phyloP scores from a whole-genome alignment of 2,797 vertebrate genomes.

The Rhinoraja longicauda region DNA sequence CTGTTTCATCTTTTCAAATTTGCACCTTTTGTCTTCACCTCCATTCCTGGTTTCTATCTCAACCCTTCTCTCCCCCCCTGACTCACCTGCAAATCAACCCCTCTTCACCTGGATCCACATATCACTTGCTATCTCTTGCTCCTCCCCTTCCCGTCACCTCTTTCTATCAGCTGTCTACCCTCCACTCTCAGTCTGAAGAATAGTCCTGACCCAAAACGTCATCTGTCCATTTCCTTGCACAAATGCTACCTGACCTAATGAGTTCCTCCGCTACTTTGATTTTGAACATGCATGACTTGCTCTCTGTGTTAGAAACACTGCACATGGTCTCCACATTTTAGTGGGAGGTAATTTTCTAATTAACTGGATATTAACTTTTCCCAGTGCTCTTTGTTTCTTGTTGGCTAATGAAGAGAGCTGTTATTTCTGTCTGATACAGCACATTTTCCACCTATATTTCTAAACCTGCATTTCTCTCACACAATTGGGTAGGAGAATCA shows the following conservation, averaged over 20 bases:
- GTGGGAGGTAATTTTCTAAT: not conserved
- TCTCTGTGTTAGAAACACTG: not conserved
- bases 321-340: not conserved
- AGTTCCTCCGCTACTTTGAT: not conserved
- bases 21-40: not conserved
- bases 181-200: too few species aligned
- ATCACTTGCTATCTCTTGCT: too few species aligned
- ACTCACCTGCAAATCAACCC: too few species aligned
- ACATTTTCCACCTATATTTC: not conserved
- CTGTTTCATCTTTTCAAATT: conserved; percentile 28
- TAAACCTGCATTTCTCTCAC: not conserved
- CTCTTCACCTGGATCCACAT: too few species aligned
- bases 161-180: too few species aligned
- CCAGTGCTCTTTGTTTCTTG: not conserved
- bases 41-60: not conserved
- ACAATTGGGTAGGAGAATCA: not conserved
- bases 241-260: not conserved
- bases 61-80: not conserved
- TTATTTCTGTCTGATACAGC: not conserved
- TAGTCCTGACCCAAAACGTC: too few species aligned
- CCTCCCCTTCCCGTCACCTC: too few species aligned
- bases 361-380: not conserved
- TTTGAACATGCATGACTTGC: not conserved
- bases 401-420: not conserved
- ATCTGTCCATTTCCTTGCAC: too few species aligned